Percentiles rank a stretch among this genome's conserved stretches.
phyloP scores from a whole-genome alignment of 64 coral and sea anemone genomes.

The Dendrophyllia cribrosa region DNA sequence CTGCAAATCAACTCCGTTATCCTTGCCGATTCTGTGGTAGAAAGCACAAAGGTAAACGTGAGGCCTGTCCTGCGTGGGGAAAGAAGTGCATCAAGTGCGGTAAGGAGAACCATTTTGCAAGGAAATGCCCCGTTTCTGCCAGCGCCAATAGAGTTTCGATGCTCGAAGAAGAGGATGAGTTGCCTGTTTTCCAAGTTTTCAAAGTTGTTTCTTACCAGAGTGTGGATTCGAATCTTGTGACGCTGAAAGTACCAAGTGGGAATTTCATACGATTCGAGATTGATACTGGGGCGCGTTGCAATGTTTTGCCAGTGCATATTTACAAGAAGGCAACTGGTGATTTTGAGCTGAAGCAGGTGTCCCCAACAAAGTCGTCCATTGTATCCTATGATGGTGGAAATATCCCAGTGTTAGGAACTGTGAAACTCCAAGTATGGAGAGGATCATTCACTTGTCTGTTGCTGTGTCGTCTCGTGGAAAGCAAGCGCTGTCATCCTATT shows the following conservation, averaged over 20 bases:
- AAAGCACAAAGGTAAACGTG: neutral
- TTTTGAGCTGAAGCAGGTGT: neutral
- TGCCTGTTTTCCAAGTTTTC: neutral
- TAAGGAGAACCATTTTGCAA: neutral
- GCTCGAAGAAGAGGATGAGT: neutral
- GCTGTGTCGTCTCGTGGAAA: neutral
- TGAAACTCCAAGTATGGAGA: neutral
- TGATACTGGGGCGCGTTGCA: neutral
- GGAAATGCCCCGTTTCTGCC: neutral
- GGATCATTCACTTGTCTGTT: neutral
- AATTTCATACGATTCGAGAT: neutral
- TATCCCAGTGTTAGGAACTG: neutral
- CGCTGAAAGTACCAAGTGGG: neutral
- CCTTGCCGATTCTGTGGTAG: neutral
- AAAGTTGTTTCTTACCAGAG: neutral
- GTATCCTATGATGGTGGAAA: neutral
- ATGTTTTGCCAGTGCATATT: conserved; percentile 4
- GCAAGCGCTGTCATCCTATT: neutral
- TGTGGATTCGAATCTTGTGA: neutral
- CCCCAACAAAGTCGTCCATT: neutral
- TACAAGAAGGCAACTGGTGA: conserved; percentile 15
- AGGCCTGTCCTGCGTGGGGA: neutral
- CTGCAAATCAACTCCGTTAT: neutral
- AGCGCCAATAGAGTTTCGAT: neutral
- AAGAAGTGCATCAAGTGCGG: neutral